These are phyloP conservation scores for Falco berigora DNA, from an alignment of 2,797 vertebrate species.

Conservation along the genomic window DNA sequence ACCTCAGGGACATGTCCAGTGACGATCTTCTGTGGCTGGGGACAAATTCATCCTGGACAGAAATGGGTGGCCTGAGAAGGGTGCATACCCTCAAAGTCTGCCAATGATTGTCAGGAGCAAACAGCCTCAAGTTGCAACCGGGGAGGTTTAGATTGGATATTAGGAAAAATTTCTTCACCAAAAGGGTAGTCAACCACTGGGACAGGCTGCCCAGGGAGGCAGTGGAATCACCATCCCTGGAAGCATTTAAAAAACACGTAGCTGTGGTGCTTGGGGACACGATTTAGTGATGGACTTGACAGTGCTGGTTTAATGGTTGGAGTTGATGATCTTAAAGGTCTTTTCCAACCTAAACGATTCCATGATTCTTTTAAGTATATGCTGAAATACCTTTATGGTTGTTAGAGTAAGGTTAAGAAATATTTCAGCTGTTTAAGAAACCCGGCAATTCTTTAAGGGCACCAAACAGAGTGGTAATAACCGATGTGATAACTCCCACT, in stretches of 20 bases:
- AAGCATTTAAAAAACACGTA: too few species aligned
- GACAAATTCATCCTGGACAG: background rate
- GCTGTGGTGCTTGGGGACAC: too few species aligned
- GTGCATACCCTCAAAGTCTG: background rate
- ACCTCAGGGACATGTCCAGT: background rate
- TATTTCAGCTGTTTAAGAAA: background rate
- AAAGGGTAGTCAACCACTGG: too few species aligned
- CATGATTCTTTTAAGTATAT: background rate
- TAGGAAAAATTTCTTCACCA: too few species aligned
- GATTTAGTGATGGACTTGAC: too few species aligned
- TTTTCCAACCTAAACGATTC: too few species aligned
- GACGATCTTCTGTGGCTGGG: background rate
- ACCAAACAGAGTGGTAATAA: background rate
- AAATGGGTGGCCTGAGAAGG: background rate
- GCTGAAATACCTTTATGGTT: background rate
- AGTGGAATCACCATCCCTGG: too few species aligned
- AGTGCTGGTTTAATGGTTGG: too few species aligned
- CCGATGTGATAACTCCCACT: background rate
- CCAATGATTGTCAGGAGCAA: background rate
- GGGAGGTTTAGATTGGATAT: too few species aligned
- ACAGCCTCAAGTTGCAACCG: too few species aligned
- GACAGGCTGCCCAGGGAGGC: too few species aligned
- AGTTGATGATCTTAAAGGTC: too few species aligned
- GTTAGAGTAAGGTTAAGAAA: background rate
- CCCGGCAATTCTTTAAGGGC: background rate